A percentile compares a stretch with the other conserved stretches of the same genome.
Conservation (phyloP, 2,797 vertebrate species). For the Tapera naevia region DNA sequence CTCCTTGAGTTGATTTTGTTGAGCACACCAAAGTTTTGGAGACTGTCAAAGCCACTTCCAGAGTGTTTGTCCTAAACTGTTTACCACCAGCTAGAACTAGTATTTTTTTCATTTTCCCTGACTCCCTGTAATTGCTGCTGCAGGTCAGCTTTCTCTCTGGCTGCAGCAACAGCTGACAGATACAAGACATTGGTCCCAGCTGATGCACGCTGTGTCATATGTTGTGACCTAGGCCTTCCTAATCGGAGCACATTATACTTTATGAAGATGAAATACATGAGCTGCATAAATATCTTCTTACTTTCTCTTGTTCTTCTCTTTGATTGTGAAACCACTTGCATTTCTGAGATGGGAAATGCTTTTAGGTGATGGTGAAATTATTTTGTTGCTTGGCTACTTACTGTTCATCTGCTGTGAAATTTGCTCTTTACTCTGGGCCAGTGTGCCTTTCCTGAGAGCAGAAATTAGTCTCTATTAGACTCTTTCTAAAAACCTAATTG, state of each 20-base stretch:
- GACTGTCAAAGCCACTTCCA: not conserved
- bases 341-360: slow-evolving; percentile 23
- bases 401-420: slow-evolving; percentile 55
- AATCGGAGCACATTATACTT: not conserved
- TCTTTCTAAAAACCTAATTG: slow-evolving; percentile 52
- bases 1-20: not conserved
- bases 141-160: not conserved
- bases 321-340: slow-evolving; percentile 23
- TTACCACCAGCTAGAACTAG: not conserved
- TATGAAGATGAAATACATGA: not conserved
- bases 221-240: not conserved
- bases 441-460: slow-evolving; percentile 15
- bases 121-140: not conserved
- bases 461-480: slow-evolving; percentile 60
- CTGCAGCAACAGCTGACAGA: not conserved
- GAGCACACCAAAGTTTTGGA: not conserved
- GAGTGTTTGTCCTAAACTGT: not conserved
- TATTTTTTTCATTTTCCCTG: not conserved
- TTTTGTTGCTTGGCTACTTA: slow-evolving; percentile 68
- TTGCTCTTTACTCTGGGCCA: slow-evolving; percentile 4
- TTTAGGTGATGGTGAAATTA: slow-evolving; percentile 43
- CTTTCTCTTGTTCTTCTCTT: not conserved
- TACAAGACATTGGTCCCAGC: accelerated
- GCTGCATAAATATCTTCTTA: not conserved
- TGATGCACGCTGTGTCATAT: not conserved